Base-by-base conservation (phyloP, 2,113 vertebrate genomes). In the Tauraco erythrolophus region DNA sequence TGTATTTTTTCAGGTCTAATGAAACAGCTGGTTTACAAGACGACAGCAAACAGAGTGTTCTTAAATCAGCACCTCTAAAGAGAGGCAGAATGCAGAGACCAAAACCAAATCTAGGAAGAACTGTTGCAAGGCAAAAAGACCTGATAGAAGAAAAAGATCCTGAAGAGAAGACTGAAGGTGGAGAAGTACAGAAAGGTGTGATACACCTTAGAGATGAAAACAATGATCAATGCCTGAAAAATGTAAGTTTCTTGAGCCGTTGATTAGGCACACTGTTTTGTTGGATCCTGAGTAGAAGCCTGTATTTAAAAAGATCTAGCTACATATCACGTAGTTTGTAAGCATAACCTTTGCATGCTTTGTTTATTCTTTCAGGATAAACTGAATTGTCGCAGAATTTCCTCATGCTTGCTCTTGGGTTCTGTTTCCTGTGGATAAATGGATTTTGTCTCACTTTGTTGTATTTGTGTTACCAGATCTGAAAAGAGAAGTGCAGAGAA, bases 81-180 rank as follows among this genome's bases (percentile, higher is more conserved):
- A 97, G 97, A 87, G 85, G 96, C 75, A 97, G 95, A 92, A 15
- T 97, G 41, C 97, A 95, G 76, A 98, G 92, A 87, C 98, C 92
- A 74, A 97, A 96, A 84, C 98, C 97, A 89, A 98, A 98, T 82
- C 24, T 98, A 65, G 84, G 65, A 94, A 96, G 89, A 86, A 64
- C 60, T 75, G 10, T 79, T 94, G 88, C 66, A 84, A 97, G 78
- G 88, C 97, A 90, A 13, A 97, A 95, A 90, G 76, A 76, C 30
- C 16, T 56, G 17, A 18, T 14, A 86, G 60, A n/a, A 68, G 66
- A 86, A 50, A 96, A 90, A 60, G 62, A 33, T 75, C 16, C 41
- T 43, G 61, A 71, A 86, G 56, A 91, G 64, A 87, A 85, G n/a
- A 11, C 4, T 45, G 83, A 50, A 65, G 10, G 21, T 46, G 54